Evolutionary conservation across 2,888 invertebrate genomes (phyloP).

Genomic region (Nasonia oneida): DNA sequence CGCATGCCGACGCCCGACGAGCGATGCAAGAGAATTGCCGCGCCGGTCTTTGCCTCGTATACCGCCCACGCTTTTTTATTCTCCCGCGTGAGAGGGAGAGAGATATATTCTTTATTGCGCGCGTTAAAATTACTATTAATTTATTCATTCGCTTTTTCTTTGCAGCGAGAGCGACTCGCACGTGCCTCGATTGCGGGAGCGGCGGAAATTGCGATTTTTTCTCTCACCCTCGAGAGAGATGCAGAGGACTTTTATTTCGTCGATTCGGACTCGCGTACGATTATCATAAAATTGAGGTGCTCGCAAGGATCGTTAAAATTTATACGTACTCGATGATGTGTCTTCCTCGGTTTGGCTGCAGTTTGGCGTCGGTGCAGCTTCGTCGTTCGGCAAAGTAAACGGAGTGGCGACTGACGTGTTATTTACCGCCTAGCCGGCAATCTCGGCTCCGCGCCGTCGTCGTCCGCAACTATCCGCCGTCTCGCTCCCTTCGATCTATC

Average conservation of each 20-base stretch:
- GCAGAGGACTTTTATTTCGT: slow-evolving; percentile 1
- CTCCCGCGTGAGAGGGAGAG: neutral
- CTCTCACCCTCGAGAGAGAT: neutral
- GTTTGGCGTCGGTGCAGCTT: slow-evolving; percentile 35
- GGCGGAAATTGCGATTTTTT: neutral
- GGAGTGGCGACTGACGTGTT: slow-evolving; percentile 74
- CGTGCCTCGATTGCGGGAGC: slow-evolving; percentile 2
- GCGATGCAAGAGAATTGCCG: neutral
- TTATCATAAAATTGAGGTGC: slow-evolving; percentile 1
- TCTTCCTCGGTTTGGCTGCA: neutral
- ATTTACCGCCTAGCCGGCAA: slow-evolving; percentile 74
- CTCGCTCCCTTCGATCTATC: slow-evolving; percentile 40
- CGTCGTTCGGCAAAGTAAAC: slow-evolving; percentile 68
- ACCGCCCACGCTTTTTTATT: neutral
- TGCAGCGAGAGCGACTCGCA: too few relatives aligned
- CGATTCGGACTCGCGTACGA: neutral
- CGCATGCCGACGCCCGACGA: neutral
- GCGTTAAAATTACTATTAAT: slow-evolving; percentile 34
- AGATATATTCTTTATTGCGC: slow-evolving; percentile 17
- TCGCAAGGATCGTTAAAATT: neutral
- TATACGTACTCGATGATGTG: neutral
- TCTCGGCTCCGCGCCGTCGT: slow-evolving; percentile 69
- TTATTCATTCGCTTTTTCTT: slow-evolving; percentile 32
- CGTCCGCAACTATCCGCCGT: slow-evolving; percentile 64
- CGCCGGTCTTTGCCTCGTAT: neutral